Evolutionary conservation across 2,113 vertebrate genomes (phyloP).

Genomic region (Okapia johnstoni): DNA sequence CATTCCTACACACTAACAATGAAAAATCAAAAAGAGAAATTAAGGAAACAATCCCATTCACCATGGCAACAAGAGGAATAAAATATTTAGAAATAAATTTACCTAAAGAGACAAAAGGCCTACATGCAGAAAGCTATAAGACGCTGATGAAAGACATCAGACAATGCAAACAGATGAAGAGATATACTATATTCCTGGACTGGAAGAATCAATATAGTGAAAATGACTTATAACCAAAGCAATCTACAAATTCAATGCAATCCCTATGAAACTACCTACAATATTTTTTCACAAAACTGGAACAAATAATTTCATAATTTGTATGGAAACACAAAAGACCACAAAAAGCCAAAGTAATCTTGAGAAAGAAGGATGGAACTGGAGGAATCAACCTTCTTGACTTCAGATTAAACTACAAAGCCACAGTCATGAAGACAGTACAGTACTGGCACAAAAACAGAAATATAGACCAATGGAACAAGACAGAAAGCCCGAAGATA

Average conservation of each 20-base stretch:
- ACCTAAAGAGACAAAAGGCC: neutral
- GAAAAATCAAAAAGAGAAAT: neutral
- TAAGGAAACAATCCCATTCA: neutral
- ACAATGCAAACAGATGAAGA: neutral
- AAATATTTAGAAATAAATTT: neutral
- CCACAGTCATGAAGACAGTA: neutral
- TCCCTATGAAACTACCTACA: neutral
- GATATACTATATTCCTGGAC: neutral
- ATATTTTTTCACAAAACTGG: neutral
- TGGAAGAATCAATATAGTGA: neutral
- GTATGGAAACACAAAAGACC: neutral
- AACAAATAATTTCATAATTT: neutral
- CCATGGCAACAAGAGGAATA: neutral
- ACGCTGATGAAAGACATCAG: neutral
- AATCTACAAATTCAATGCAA: neutral
- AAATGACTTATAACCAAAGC: neutral
- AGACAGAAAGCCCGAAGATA: neutral
- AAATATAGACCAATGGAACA: neutral
- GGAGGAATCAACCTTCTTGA: neutral
- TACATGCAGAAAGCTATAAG: neutral
- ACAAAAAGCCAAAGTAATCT: neutral
- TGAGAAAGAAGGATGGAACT: neutral
- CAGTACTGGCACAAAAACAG: neutral
- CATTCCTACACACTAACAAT: neutral
- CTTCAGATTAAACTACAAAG: neutral